These are phyloP conservation scores for Trileptium ribeirensis DNA, from an alignment of 2,888 invertebrate genomes.

Conservation along the genomic window DNA sequence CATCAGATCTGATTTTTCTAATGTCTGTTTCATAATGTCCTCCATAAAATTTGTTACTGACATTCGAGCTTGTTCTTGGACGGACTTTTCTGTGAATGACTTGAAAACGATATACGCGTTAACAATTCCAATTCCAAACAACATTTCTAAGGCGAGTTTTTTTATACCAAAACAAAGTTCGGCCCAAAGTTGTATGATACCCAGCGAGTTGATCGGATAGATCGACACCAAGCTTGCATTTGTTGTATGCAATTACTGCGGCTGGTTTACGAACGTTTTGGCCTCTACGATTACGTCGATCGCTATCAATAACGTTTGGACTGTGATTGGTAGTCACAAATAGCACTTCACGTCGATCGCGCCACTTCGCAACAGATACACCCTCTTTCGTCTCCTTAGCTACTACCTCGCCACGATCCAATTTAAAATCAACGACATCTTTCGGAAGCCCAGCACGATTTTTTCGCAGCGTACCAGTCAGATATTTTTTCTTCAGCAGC, in stretches of 20 bases:
- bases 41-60: no score
- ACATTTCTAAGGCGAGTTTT: slow-evolving; percentile 48
- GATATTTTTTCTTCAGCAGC: not conserved
- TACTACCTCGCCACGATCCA: not conserved
- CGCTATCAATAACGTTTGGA: not conserved
- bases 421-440: no score
- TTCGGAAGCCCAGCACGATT: no score
- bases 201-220: not conserved
- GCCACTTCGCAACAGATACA: not conserved
- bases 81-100: no score
- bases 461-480: not conserved
- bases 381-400: not conserved
- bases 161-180: slow-evolving; percentile 42
- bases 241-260: not conserved
- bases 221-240: not conserved
- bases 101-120: slow-evolving; percentile 43
- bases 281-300: not conserved
- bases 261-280: not conserved
- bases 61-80: no score
- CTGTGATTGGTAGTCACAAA: not conserved
- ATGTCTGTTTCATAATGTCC: not conserved
- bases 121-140: slow-evolving; percentile 46
- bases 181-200: not conserved
- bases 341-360: not conserved
- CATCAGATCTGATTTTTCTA: no score